These are phyloP conservation scores for Agrilus planipennis DNA, from an alignment of 1,140 invertebrate genomes.

Conservation along the genomic window DNA sequence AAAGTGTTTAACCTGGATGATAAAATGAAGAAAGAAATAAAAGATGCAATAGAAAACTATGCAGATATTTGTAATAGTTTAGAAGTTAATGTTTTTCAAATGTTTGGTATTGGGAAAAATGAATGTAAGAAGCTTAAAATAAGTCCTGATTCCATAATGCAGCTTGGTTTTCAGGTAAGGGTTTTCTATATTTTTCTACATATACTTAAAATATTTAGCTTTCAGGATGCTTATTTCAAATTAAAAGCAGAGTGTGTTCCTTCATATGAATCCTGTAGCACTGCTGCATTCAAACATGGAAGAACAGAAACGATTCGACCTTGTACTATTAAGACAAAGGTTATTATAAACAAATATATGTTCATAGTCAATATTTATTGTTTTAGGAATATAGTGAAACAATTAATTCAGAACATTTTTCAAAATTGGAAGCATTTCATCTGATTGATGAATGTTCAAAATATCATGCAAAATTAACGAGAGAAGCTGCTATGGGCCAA, in stretches of 20 bases:
- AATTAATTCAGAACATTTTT: slow-evolving; percentile 39
- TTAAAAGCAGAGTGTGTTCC: slow-evolving; percentile 59
- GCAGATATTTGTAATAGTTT: slow-evolving; percentile 49
- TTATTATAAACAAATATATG: slow-evolving; percentile 19
- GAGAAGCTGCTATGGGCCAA: slow-evolving; percentile 93
- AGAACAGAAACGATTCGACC: slow-evolving; percentile 92
- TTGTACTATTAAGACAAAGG: slow-evolving; percentile 68
- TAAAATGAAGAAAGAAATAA: slow-evolving; percentile 51
- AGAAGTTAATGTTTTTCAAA: slow-evolving; percentile 62
- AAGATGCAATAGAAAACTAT: slow-evolving; percentile 52
- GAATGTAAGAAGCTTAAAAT: slow-evolving; percentile 73
- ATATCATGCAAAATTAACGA: slow-evolving; percentile 70
- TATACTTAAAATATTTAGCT: slow-evolving; percentile 9
- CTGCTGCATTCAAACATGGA: slow-evolving; percentile 91
- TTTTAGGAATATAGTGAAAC: slow-evolving; percentile 52
- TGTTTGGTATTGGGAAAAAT: slow-evolving; percentile 58
- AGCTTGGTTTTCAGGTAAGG: slow-evolving; percentile 82
- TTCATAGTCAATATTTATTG: slow-evolving; percentile 5
- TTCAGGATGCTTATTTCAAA: slow-evolving; percentile 68
- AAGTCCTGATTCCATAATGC: slow-evolving; percentile 93
- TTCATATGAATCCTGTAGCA: slow-evolving; percentile 94
- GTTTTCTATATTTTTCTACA: not conserved
- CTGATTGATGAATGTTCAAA: slow-evolving; percentile 75
- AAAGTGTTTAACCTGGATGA: slow-evolving; percentile 41
- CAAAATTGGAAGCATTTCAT: slow-evolving; percentile 50